Conservation (phyloP, 1,140 invertebrate species). For the Brachionus plicatilis region DNA sequence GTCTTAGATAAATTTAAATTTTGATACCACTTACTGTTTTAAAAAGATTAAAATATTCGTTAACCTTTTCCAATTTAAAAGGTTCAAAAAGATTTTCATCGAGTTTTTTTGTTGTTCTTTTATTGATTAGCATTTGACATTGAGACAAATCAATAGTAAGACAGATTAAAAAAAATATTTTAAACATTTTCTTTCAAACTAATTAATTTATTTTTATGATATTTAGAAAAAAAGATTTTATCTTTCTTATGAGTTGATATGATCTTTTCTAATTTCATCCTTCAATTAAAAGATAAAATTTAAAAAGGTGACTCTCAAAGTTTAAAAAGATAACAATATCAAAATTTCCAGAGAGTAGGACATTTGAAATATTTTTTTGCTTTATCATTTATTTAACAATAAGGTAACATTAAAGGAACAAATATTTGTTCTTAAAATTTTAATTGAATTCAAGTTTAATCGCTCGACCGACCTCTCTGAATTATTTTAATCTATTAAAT, state of each 20-base stretch:
- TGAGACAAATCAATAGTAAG: neutral
- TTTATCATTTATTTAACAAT: too few relatives aligned
- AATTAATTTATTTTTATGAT: neutral
- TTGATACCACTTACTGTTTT: neutral
- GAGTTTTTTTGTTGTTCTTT: neutral
- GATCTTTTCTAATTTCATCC: neutral
- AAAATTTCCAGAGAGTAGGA: neutral
- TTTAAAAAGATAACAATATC: neutral
- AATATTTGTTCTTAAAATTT: too few relatives aligned
- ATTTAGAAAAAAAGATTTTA: neutral
- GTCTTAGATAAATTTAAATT: neutral
- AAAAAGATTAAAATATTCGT: neutral
- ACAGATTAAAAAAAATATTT: neutral
- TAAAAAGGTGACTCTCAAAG: neutral
- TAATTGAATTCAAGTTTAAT: too few relatives aligned
- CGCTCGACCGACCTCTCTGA: too few relatives aligned
- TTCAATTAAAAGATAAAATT: neutral
- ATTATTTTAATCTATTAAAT: too few relatives aligned
- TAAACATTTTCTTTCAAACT: neutral
- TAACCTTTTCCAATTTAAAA: neutral
- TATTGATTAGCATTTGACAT: neutral
- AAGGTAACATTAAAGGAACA: too few relatives aligned
- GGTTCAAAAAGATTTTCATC: neutral
- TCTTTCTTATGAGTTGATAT: neutral
- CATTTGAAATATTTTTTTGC: too few relatives aligned